Percentiles rank a stretch among this genome's conserved stretches.
These are phyloP conservation scores for Gnathonemus echidnorhynchus DNA, from an alignment of 2,113 vertebrate species.

Conservation along the genomic window DNA sequence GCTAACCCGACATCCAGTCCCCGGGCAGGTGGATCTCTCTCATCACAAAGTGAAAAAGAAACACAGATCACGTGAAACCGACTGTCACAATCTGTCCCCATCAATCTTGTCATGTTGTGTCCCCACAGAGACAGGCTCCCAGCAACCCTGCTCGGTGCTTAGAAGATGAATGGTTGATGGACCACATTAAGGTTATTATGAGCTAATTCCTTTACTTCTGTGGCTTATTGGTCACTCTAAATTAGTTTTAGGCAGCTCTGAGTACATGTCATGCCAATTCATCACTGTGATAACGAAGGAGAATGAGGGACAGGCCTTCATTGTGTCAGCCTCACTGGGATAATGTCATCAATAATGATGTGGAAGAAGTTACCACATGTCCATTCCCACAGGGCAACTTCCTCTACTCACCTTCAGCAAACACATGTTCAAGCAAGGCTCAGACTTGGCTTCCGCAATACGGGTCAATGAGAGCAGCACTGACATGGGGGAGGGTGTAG, in stretches of 20 bases:
- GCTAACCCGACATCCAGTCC: background rate
- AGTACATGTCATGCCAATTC: background rate
- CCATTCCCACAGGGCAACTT: background rate
- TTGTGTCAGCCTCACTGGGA: background rate
- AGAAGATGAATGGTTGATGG: background rate
- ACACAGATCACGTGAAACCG: background rate
- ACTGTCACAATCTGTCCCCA: background rate
- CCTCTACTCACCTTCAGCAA: background rate
- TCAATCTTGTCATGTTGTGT: background rate
- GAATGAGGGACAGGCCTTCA: background rate
- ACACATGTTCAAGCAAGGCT: background rate
- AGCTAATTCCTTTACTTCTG: background rate
- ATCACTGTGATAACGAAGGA: background rate
- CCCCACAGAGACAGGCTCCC: background rate
- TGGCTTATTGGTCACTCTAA: background rate
- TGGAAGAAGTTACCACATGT: background rate
- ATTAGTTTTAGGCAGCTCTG: background rate
- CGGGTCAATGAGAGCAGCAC: background rate
- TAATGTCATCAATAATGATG: background rate
- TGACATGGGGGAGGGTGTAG: background rate
- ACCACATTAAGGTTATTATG: background rate
- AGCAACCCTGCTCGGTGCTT: background rate
- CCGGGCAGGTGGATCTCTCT: background rate
- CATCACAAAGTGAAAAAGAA: background rate
- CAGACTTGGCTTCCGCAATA: background rate